Conservation (phyloP, 1,140 invertebrate species). For the Oryzaephilus surinamensis region DNA sequence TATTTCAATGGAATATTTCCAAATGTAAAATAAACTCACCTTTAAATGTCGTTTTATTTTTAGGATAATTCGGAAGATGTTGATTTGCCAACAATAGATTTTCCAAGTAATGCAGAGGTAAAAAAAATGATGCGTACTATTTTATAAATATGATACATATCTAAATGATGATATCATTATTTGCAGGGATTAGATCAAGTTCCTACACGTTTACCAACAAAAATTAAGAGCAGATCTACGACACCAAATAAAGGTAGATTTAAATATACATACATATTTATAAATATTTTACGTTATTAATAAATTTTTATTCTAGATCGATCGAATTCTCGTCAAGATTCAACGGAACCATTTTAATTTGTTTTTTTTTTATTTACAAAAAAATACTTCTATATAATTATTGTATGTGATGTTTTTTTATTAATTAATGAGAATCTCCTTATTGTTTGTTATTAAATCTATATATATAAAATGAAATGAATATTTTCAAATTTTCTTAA, state of each 20-base stretch:
- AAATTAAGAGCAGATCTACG: slow-evolving; percentile 21
- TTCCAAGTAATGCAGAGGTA: slow-evolving; percentile 15
- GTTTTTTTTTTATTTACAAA: background rate
- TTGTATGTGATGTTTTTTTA: slow-evolving; percentile 2
- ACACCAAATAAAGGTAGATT: slow-evolving; percentile 28
- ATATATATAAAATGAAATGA: background rate
- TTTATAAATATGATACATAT: slow-evolving; percentile 5
- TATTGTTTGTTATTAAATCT: background rate
- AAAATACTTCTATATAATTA: background rate
- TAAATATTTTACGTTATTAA: background rate
- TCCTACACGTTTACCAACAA: slow-evolving; percentile 29
- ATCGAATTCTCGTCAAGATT: slow-evolving; percentile 10
- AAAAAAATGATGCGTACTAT: slow-evolving; percentile 1
- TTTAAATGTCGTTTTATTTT: slow-evolving; percentile 7
- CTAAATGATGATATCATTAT: slow-evolving; percentile 14
- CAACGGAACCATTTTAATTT: slow-evolving; percentile 11
- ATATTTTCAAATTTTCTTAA: background rate
- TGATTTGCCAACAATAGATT: slow-evolving; percentile 17
- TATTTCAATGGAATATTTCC: background rate
- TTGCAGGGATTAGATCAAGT: slow-evolving; percentile 33
- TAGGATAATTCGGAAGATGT: slow-evolving; percentile 19
- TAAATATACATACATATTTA: background rate
- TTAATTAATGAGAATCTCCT: background rate
- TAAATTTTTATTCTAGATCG: slow-evolving; percentile 9
- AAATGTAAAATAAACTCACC: background rate